phyloP scores from a whole-genome alignment of 2,888 invertebrate genomes.

The Eupsilia transversa region DNA sequence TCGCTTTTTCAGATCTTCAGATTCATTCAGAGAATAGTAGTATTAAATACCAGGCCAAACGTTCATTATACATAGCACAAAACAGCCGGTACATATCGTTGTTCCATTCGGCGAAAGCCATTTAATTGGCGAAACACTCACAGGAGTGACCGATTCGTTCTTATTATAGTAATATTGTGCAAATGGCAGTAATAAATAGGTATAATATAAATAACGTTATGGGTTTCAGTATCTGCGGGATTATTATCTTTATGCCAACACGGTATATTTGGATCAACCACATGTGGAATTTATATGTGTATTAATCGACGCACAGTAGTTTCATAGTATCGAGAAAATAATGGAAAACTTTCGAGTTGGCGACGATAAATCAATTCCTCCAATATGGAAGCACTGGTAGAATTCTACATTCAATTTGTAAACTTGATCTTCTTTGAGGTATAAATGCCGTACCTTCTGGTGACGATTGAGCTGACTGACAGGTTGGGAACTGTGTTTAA shows the following conservation, averaged over 20 bases:
- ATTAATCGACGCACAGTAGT: slow-evolving; percentile 14
- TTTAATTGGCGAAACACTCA: slow-evolving; percentile 20
- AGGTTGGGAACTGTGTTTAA: slow-evolving; percentile 32
- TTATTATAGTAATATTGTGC: slow-evolving; percentile 38
- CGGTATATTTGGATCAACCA: slow-evolving; percentile 22
- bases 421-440: slow-evolving; percentile 11
- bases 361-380: slow-evolving; percentile 1
- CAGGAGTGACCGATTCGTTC: slow-evolving; percentile 14
- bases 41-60: no score
- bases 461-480: slow-evolving; percentile 13
- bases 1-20: no score
- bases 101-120: slow-evolving; percentile 5
- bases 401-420: slow-evolving; percentile 11
- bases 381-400: not conserved
- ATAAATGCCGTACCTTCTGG: not conserved
- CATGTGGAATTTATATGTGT: slow-evolving; percentile 27
- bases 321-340: slow-evolving; percentile 10
- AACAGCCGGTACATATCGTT: no score
- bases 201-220: slow-evolving; percentile 50
- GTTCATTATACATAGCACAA: no score
- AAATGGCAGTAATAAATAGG: slow-evolving; percentile 44
- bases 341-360: not conserved
- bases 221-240: slow-evolving; percentile 31
- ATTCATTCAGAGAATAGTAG: no score
- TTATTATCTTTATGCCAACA: slow-evolving; percentile 30